Base-by-base conservation (phyloP, 2,888 invertebrate genomes). In the Mycalesis mineus region DNA sequence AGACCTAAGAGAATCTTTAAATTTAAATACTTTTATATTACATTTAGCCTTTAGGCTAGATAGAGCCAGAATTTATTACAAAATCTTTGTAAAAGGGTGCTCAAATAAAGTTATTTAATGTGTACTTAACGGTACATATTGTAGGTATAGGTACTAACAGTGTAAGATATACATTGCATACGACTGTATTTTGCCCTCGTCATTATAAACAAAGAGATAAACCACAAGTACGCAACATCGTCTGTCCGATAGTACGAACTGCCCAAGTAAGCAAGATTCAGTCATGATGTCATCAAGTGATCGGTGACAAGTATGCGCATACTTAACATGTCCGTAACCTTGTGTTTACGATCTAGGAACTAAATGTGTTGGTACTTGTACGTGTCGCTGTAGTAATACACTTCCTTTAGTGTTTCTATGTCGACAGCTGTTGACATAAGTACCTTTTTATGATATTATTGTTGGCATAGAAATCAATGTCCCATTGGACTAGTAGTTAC, bases 241-340 rank as follows among this genome's bases (percentile, higher is more conserved):
- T 11, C 11, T 29, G 29, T 15, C 39, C 15, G 29, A 40, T 52
- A 41, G 29, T 22, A 50, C 8, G 7, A 6, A 36, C 9, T 15
- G 11, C 29, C 9, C 31, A 31, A 22, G 15, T 13, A 8, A 44
- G 36, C 51, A 45, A 47, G 37, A 49, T 60, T 58, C 56, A 61
- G 55, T 61, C 54, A 65, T 72, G 71, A 71, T 69, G 69, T 73
- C 70, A 70, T 59, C 60, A 54, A 58, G 57, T 64, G 66, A 68
- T 65, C 65, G 65, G 68, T 64, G 65, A 65, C 57, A 60, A 58
- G 62, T 64, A 64, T 62, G 65, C 61, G 69, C 67, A 69, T 72
- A 68, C 65, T 57, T 65, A 68, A 63, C 66, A 62, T 64, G 68
- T 61, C 63, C 65, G 63, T 70, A 70, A 70, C 72, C 72, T 74